Evolutionary conservation across 1,140 invertebrate species (phyloP), one percentile per base, ranked within the genome.

Genomic region (Ylistrum balloti): DNA sequence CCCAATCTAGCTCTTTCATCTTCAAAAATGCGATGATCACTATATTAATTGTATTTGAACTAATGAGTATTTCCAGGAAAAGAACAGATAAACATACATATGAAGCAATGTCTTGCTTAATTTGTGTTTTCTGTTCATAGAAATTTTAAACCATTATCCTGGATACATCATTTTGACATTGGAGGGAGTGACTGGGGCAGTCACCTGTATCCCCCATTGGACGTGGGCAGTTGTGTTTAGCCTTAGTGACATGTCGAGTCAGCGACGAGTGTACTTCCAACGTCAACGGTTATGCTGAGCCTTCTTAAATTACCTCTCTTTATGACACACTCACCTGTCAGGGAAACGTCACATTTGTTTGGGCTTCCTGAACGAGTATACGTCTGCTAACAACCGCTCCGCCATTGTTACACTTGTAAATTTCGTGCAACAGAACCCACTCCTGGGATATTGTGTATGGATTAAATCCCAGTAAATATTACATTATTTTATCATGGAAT

Each of bases 341-440:
- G 56, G 56, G n/a, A 74, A 56, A 74, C 56, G 56, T 74, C 56
- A 74, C 56, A 74, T 74, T 74, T 74, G 56, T 74, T 74, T 74
- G 56, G 56, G 56, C 56, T 74, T 74, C 56, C 56, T 74, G 56
- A 74, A 22, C 22, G 56, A 74, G 56, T 74, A n/a, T 9, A 74
- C 22, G 56, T 28, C 15, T 74, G 56, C 56, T 74, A 28, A 74
- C 56, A 74, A 74, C n/a, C 56, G 56, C 22, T 74, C 56, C 56
- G 56, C 56, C 56, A 74, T 74, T 74, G 56, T 74, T 74, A 3
- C n/a, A 7, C 9, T 45, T 45, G 41, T 74, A 74, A n/a, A 45
- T 45, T 74, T n/a, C 28, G n/a, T 28, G 28, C n/a, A 7, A 74
- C 22, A 17, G 41, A 45, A 45, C 9, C n/a, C 1, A 28, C 1